Percentiles rank a stretch among this genome's conserved stretches.
Evolutionary conservation across 2,888 invertebrate genomes (phyloP).

Genomic region (Cistogaster globosa): DNA sequence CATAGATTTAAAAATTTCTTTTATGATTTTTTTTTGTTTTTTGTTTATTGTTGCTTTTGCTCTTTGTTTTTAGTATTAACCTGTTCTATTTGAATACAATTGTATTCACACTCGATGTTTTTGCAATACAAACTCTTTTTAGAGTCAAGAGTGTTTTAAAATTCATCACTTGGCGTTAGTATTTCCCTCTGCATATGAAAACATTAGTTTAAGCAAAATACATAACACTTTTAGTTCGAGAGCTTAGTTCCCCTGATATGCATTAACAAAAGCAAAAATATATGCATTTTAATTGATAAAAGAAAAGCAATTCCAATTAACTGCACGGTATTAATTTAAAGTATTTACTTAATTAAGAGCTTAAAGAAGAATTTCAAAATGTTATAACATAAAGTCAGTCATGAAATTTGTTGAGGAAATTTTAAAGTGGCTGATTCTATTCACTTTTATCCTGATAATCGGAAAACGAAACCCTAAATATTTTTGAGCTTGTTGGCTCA

Average conservation of each 20-base stretch:
- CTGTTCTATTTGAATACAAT: constrained; percentile 11
- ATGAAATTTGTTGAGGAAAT: too few relatives aligned
- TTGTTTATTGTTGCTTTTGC: not conserved
- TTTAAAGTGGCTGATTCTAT: too few relatives aligned
- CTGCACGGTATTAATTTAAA: too few relatives aligned
- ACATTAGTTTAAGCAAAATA: not conserved
- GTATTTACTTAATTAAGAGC: too few relatives aligned
- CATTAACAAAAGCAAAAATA: constrained; percentile 10
- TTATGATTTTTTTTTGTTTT: not conserved
- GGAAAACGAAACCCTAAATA: too few relatives aligned
- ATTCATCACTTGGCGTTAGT: constrained; percentile 31
- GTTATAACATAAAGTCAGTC: too few relatives aligned
- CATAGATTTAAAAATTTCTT: constrained; percentile 8
- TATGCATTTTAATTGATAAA: not conserved
- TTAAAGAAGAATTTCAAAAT: too few relatives aligned
- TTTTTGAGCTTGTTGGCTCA: too few relatives aligned
- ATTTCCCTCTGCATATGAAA: constrained; percentile 6
- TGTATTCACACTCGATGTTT: constrained; percentile 33
- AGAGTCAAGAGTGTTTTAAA: constrained; percentile 48
- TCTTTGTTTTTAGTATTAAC: constrained; percentile 17
- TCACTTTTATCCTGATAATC: too few relatives aligned
- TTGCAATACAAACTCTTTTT: constrained; percentile 49
- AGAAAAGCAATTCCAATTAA: not conserved
- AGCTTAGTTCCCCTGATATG: not conserved
- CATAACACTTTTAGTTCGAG: constrained; percentile 11